Percentiles rank a stretch among this genome's conserved stretches.
Conservation (phyloP, 2,888 invertebrate genomes). For the Steromphala cineraria region DNA sequence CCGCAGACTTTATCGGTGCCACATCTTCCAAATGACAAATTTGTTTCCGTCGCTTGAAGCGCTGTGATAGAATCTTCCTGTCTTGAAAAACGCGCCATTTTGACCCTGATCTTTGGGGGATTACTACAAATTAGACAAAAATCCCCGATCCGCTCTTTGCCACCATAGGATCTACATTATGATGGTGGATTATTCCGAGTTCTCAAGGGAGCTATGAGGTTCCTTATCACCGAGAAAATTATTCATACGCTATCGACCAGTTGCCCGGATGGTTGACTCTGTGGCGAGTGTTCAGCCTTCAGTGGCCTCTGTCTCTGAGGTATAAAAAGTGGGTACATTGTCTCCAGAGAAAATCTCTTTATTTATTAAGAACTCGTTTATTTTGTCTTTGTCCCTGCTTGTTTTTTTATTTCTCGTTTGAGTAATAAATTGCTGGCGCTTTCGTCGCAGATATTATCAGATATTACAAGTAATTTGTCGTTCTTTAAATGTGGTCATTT, state of each 20-base stretch:
- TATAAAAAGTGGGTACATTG: not conserved
- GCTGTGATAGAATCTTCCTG: not conserved
- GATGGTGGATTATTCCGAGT: slow-evolving; percentile 1
- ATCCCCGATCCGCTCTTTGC: slow-evolving; percentile 13
- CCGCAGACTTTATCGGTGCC: not conserved
- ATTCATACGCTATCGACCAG: slow-evolving; percentile 13
- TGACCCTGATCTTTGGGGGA: not conserved
- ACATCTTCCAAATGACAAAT: slow-evolving; percentile 14
- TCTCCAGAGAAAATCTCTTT: slow-evolving; percentile 1
- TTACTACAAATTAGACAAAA: slow-evolving; percentile 13
- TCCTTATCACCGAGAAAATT: slow-evolving; percentile 15
- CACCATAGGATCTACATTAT: slow-evolving; percentile 4
- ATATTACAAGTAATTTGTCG: too few relatives aligned
- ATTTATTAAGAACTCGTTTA: not conserved
- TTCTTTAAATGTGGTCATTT: too few relatives aligned
- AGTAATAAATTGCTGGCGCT: too few relatives aligned
- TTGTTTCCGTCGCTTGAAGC: not conserved
- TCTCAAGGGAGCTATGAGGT: slow-evolving; percentile 12
- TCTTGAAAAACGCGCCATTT: slow-evolving; percentile 11
- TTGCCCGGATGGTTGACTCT: not conserved
- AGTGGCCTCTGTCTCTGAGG: too few relatives aligned
- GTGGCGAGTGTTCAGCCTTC: too few relatives aligned
- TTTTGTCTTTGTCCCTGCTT: not conserved
- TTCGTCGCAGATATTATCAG: too few relatives aligned
- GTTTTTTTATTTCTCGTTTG: too few relatives aligned